phyloP scores from a whole-genome alignment of 2,797 vertebrate species.

The Enteromius thamalakanensis region DNA sequence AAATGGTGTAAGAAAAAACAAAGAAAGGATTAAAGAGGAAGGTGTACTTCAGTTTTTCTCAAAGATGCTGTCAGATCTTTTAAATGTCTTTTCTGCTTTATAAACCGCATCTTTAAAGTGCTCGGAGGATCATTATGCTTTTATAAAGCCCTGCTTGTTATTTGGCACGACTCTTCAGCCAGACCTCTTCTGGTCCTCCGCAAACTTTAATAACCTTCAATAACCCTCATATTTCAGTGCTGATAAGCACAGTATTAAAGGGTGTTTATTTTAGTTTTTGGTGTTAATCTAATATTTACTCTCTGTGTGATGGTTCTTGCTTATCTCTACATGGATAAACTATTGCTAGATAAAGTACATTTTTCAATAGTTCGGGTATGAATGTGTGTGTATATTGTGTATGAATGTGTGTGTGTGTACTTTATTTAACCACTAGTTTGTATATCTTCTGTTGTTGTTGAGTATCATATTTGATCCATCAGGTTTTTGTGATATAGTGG shows the following conservation, averaged over 20 bases:
- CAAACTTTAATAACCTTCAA: constrained; percentile 19
- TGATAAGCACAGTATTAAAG: background rate
- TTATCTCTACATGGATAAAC: background rate
- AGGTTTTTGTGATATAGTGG: background rate
- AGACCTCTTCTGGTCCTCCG: background rate
- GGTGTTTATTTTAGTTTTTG: background rate
- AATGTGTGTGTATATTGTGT: no score
- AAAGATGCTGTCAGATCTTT: background rate
- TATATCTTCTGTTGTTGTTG: background rate
- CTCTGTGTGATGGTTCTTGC: background rate
- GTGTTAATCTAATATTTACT: background rate
- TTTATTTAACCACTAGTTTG: background rate
- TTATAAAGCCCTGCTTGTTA: background rate
- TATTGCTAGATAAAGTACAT: background rate
- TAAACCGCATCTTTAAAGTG: background rate
- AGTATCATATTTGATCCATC: background rate
- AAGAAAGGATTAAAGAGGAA: background rate
- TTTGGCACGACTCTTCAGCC: background rate
- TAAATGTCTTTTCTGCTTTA: background rate
- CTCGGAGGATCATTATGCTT: background rate
- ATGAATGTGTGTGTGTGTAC: no score
- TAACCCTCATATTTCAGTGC: background rate
- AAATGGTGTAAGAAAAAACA: background rate
- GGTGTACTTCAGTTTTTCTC: background rate
- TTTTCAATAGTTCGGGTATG: background rate